phyloP scores from a whole-genome alignment of 2,113 vertebrate species.

The Hippocampus mohnikei region DNA sequence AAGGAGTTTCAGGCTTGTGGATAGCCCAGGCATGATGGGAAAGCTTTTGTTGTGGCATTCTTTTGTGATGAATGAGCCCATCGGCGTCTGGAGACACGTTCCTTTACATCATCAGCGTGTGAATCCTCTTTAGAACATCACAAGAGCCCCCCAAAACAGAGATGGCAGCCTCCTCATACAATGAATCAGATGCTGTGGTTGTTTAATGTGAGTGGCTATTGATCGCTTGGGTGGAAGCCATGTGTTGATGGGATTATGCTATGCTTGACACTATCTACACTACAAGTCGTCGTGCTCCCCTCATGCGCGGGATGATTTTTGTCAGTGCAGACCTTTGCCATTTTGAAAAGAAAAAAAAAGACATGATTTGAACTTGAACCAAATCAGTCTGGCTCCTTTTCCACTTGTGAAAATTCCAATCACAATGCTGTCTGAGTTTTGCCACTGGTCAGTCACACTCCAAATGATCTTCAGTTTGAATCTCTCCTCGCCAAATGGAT shows the following conservation, averaged over 20 bases:
- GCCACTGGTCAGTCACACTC: too few species aligned
- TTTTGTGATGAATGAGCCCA: neutral
- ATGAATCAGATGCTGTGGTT: too few species aligned
- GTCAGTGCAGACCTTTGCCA: neutral
- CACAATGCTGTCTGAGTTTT: too few species aligned
- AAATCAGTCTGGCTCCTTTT: too few species aligned
- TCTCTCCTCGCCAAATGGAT: too few species aligned
- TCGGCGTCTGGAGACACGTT: neutral
- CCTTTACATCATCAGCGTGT: neutral
- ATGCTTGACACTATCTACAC: neutral
- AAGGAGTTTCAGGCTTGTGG: neutral
- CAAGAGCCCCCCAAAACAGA: neutral
- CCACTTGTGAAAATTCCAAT: too few species aligned
- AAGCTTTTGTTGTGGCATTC: constrained; percentile 3
- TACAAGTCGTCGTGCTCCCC: neutral
- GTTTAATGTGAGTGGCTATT: neutral
- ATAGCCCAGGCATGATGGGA: neutral
- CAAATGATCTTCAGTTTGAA: too few species aligned
- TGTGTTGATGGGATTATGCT: constrained; percentile 4
- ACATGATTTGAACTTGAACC: too few species aligned
- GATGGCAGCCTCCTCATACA: neutral
- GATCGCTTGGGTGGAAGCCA: constrained; percentile 18
- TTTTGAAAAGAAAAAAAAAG: neutral
- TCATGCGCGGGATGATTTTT: neutral
- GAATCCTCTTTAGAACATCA: neutral